Evolutionary conservation across 2,113 vertebrate species (phyloP).

Genomic region (Pterocles burchelli): DNA sequence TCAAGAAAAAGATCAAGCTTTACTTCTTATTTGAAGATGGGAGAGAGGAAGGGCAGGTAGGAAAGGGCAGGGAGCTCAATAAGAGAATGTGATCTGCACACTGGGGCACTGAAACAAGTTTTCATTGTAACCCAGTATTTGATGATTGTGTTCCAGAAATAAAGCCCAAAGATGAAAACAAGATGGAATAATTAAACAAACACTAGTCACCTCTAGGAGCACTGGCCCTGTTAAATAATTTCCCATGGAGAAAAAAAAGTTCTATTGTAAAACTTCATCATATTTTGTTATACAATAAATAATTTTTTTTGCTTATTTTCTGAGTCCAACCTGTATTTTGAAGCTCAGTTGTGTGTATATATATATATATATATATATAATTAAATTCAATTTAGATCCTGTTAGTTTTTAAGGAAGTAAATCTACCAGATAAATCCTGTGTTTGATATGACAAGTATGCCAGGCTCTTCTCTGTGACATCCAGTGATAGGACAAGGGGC

Average conservation of each 20-base stretch:
- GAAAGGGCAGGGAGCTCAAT: constrained; percentile 51
- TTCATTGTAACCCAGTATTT: not conserved
- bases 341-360: not conserved
- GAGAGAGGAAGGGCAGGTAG: constrained; percentile 9
- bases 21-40: constrained; percentile 32
- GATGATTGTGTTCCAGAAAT: not conserved
- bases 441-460: not conserved
- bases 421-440: not conserved
- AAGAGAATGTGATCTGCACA: constrained; percentile 6
- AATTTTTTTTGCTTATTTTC: not conserved
- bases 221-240: not conserved
- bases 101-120: not conserved
- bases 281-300: not conserved
- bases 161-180: not conserved
- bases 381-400: not conserved
- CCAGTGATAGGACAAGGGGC: too few species aligned
- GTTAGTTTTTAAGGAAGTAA: not conserved
- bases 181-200: not conserved
- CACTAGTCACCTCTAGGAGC: not conserved
- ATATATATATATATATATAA: not conserved
- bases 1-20: constrained; percentile 65
- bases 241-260: not conserved
- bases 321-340: not conserved
- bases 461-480: too few species aligned
- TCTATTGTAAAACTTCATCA: not conserved